Evolutionary conservation across 2,113 vertebrate species (phyloP), one percentile per base, ranked within the genome.

Genomic region (Gnathonemus longibarbis): DNA sequence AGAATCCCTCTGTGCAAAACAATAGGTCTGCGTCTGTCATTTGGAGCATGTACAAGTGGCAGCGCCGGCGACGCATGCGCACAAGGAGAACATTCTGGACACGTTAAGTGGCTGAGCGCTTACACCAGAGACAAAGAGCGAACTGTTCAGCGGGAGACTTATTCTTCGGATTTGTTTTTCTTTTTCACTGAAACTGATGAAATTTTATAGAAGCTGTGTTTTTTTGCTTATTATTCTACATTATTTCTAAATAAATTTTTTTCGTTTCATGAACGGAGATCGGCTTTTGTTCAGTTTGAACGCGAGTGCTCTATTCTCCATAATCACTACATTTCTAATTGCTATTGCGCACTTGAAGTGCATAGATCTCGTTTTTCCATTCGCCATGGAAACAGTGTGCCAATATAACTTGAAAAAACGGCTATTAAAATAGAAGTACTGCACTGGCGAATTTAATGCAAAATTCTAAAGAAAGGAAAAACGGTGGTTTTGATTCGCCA

Each of bases 21-120:
- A 50, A n/a, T 27, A 86, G 84, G 2, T 49, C 48, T 10, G 45
- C 83, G 45, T 86, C 24, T 27, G 84, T 42, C 84, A 86, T 46
- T 49, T 46, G 45, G 86, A 87, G 49, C 39, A 56, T n/a, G 86
- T 19, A 31, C 49, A 56, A 35, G 48, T 53, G 86, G 50, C 24
- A 13, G 8, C 42, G 6, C 8, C 48, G 3, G 5, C 42, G 1
- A 62, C 96, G 94, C 96, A 96, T 95, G 96, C 95, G 95, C 89
- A 58, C 19, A 90, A 83, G 70, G 89, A 49, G 5, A 10, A 74
- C 35, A 88, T 58, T 46, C 56, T 92, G 62, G 91, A 88, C 88
- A 89, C 56, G 17, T 17, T 48, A 53, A 87, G 50, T 52, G 85
- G 50, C 85, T 31, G 49, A 53, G 48, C 31, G 50, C 85, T 35